These are phyloP conservation scores for Scartelaos histophorus DNA, from an alignment of 2,113 vertebrate genomes.

Conservation along the genomic window DNA sequence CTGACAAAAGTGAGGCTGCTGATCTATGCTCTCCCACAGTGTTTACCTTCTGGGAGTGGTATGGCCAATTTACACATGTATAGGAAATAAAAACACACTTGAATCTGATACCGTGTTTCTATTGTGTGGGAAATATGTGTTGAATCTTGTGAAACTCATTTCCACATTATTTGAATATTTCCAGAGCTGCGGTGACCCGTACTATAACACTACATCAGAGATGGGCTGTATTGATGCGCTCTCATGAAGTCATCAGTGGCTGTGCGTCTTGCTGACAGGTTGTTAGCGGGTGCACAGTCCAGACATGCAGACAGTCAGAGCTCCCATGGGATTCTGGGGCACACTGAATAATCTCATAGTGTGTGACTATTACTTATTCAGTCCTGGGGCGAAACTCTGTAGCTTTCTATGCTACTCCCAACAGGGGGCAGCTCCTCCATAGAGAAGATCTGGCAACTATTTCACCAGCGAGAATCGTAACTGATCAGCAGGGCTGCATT, in stretches of 20 bases:
- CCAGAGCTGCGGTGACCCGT: neutral
- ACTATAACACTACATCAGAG: neutral
- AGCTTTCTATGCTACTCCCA: slow-evolving; percentile 21
- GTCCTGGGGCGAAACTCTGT: slow-evolving; percentile 28
- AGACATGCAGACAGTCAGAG: slow-evolving; percentile 24
- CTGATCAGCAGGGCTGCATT: slow-evolving; percentile 30
- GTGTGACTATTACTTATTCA: slow-evolving; percentile 50
- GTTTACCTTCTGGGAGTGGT: no score
- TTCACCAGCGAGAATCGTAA: slow-evolving; percentile 29
- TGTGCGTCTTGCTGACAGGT: slow-evolving; percentile 43
- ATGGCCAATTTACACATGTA: no score
- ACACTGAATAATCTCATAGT: slow-evolving; percentile 36
- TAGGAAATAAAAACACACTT: no score
- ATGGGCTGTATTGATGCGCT: slow-evolving; percentile 14
- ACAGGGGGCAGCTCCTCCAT: slow-evolving; percentile 20
- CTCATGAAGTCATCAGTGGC: slow-evolving; percentile 41
- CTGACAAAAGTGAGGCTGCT: no score
- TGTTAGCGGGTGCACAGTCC: slow-evolving; percentile 39
- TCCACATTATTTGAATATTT: neutral
- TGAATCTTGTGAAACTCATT: neutral
- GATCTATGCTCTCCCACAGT: no score
- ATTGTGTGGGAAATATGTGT: no score
- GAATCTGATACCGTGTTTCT: no score
- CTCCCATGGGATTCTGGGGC: slow-evolving; percentile 17
- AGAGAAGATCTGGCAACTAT: slow-evolving; percentile 36